A percentile compares a stretch with the other conserved stretches of the same genome.
phyloP scores from a whole-genome alignment of 2,888 invertebrate genomes.

The Pogonocherus hispidulus region DNA sequence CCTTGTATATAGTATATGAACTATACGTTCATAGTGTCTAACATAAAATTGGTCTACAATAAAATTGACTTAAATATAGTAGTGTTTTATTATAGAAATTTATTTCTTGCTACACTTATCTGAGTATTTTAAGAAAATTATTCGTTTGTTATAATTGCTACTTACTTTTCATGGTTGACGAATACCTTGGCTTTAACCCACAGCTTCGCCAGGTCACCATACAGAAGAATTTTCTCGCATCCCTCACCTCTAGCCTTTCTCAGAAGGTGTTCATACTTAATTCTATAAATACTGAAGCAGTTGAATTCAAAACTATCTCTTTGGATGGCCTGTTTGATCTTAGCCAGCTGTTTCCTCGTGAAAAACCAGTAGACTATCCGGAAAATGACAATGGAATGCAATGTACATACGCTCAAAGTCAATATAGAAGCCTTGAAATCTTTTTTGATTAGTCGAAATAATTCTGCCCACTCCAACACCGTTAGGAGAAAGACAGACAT shows the following conservation, averaged over 20 bases:
- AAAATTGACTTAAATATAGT: too few species aligned
- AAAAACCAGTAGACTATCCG: slow-evolving; percentile 26
- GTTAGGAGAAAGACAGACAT: slow-evolving; percentile 8
- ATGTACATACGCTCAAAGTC: slow-evolving; percentile 14
- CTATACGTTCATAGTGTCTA: too few species aligned
- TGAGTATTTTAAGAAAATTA: too few species aligned
- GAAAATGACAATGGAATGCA: slow-evolving; percentile 30
- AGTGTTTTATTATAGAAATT: too few species aligned
- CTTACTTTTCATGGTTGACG: not conserved
- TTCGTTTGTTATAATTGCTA: too few species aligned
- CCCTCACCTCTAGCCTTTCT: not conserved
- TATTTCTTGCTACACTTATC: too few species aligned
- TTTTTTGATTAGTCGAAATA: slow-evolving; percentile 10
- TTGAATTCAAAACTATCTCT: slow-evolving; percentile 30
- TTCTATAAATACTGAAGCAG: slow-evolving; percentile 23
- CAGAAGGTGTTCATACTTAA: slow-evolving; percentile 1
- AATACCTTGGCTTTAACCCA: not conserved
- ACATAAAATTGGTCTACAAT: too few species aligned
- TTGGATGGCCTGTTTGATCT: slow-evolving; percentile 6
- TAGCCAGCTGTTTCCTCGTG: slow-evolving; percentile 1
- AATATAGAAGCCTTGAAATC: slow-evolving; percentile 33
- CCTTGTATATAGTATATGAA: too few species aligned
- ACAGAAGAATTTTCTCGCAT: not conserved
- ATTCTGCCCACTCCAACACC: slow-evolving; percentile 16
- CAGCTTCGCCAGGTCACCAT: not conserved